Evolutionary conservation across 2,797 vertebrate genomes (phyloP).

Genomic region (Crocodylus rhombifer): DNA sequence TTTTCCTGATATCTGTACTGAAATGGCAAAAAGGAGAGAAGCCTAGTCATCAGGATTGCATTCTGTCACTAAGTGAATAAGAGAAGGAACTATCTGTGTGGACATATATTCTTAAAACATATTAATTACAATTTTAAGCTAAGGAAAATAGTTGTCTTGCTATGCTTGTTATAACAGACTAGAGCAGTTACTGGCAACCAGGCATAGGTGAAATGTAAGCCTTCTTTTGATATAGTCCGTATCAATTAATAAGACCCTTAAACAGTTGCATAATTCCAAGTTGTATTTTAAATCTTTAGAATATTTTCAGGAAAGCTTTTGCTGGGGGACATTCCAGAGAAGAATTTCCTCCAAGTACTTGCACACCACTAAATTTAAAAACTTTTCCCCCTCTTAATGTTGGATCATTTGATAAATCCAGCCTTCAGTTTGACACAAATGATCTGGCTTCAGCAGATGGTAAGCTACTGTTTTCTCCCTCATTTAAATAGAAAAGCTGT

Average conservation of each 20-base stretch:
- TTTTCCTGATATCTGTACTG: background rate
- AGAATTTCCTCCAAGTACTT: background rate
- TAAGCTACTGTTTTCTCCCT: slow-evolving; percentile 69
- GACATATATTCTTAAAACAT: background rate
- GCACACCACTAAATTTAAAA: background rate
- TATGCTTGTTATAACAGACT: too few species aligned
- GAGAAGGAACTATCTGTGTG: background rate
- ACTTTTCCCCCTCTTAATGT: slow-evolving; percentile 62
- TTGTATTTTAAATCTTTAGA: background rate
- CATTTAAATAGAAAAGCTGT: slow-evolving; percentile 69
- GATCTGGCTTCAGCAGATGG: slow-evolving; percentile 74
- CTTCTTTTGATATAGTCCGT: slow-evolving; percentile 1
- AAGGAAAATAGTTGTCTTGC: background rate
- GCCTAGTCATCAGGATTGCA: rapidly evolving
- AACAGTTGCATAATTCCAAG: background rate
- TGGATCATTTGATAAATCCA: slow-evolving; percentile 62
- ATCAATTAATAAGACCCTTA: background rate
- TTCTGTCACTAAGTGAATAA: background rate
- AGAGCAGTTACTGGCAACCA: background rate
- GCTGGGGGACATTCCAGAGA: slow-evolving; percentile 15
- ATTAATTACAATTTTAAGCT: background rate
- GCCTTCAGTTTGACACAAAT: slow-evolving; percentile 62
- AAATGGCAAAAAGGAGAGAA: background rate
- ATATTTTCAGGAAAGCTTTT: slow-evolving; percentile 33
- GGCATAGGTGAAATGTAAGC: background rate